Evolutionary conservation across 2,797 vertebrate species (phyloP), one percentile per base, ranked within the genome.

Genomic region (Myotis daubentonii): DNA sequence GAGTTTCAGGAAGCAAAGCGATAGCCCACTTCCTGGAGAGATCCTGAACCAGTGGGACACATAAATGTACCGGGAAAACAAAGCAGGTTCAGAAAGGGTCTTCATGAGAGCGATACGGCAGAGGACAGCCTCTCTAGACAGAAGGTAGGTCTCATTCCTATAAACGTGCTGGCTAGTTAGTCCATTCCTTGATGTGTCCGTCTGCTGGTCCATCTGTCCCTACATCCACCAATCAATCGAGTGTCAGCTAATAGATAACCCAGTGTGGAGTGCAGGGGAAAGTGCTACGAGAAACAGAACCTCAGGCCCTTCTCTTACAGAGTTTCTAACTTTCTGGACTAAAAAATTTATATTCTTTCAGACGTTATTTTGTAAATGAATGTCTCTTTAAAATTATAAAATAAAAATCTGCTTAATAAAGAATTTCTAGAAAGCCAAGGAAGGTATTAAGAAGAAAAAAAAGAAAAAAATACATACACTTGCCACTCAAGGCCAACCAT

Each of bases 391-490:
- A 70, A 95, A 72, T 80, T 36, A 84, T 70, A 33, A 53, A 85
- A 53, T 84, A 13, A 82, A 94, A 65, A 70, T 76, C 19, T 87
- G 71, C 49, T 76, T 76, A 62, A 75, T 78, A 87, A 79, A 74
- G 25, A 49, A 33, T 16, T 33, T 60, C 25, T 66, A 16, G 41
- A 75, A 94, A 82, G 41, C 51, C 71, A 13, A 86, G 78, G 76
- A 82, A 75, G 7, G 20, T 62, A 60, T 20, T 53, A 36, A 71
- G 57, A 76, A 84, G 60, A 33, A 66, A 79, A 70, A 80, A 57
- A 25, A 33, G 49, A 70, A 87, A 53, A 44, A 66, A 75, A 71
- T 62, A 81, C 33, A 91, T 6, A 51, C 1, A 44, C 16, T 47
- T 87, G 66, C 47, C 17, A 78, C 49, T 90, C 4, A 23, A 55